Conservation (phyloP, 2,113 vertebrate species). For the Anas platyrhynchos region DNA sequence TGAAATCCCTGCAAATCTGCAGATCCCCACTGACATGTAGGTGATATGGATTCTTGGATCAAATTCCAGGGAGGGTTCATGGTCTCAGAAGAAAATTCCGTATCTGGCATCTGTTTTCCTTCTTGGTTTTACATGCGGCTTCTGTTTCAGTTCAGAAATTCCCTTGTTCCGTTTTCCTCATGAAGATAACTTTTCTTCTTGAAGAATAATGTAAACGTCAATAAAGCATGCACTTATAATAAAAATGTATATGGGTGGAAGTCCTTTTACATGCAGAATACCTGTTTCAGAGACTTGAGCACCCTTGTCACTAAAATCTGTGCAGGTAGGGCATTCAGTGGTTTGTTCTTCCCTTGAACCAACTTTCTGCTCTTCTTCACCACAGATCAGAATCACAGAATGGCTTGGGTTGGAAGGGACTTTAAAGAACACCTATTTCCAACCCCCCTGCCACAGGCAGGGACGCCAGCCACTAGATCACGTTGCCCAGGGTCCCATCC, state of each 20-base stretch:
- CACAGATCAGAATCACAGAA: neutral
- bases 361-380: neutral
- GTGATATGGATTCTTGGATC: constrained; percentile 46
- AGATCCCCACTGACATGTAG: constrained; percentile 17
- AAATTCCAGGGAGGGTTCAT: constrained; percentile 21
- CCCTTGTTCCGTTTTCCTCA: neutral
- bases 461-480: no score
- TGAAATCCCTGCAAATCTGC: constrained; percentile 31
- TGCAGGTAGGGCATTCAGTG: neutral
- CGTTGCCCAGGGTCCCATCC: no score
- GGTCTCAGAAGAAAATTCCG: constrained; percentile 7
- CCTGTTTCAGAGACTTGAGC: neutral
- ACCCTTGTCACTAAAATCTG: neutral
- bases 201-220: neutral
- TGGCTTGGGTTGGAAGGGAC: no score
- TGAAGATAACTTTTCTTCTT: neutral
- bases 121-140: constrained; percentile 8
- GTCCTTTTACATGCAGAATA: neutral
- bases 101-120: constrained; percentile 4
- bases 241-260: neutral
- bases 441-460: no score
- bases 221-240: neutral
- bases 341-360: neutral
- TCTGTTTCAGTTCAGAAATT: neutral
- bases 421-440: no score